A percentile compares a stretch with the other conserved stretches of the same genome.
These are phyloP conservation scores for Emys orbicularis DNA, from an alignment of 2,797 vertebrate genomes.

Conservation along the genomic window DNA sequence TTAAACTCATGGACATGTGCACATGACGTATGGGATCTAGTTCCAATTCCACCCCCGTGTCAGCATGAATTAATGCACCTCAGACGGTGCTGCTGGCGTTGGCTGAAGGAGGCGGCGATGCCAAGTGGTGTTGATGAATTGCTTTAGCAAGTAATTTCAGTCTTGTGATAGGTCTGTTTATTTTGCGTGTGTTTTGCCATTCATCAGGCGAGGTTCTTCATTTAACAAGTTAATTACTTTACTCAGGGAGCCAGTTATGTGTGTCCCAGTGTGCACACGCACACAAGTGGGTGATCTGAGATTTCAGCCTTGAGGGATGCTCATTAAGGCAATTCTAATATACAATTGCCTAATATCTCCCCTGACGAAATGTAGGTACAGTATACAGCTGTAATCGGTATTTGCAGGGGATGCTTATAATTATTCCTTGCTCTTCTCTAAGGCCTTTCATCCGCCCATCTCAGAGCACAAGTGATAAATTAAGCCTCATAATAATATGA, in stretches of 20 bases:
- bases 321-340: neutral
- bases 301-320: accelerated
- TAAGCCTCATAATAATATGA: accelerated
- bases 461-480: neutral
- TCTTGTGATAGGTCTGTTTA: neutral
- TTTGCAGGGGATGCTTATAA: neutral
- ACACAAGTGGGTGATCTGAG: neutral
- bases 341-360: neutral
- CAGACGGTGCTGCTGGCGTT: neutral
- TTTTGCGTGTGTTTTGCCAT: neutral
- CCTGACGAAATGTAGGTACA: accelerated
- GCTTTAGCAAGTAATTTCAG: neutral
- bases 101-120: neutral
- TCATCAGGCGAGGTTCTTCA: neutral
- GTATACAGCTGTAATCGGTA: neutral
- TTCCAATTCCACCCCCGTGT: neutral
- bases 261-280: neutral
- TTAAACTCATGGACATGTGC: neutral
- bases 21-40: accelerated
- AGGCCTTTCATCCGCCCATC: neutral
- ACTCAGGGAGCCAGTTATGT: neutral
- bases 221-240: neutral
- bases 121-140: neutral
- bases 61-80: neutral
- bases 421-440: neutral